Evolutionary conservation across 2,797 vertebrate species (phyloP).

Genomic region (Onychomys leucogaster): DNA sequence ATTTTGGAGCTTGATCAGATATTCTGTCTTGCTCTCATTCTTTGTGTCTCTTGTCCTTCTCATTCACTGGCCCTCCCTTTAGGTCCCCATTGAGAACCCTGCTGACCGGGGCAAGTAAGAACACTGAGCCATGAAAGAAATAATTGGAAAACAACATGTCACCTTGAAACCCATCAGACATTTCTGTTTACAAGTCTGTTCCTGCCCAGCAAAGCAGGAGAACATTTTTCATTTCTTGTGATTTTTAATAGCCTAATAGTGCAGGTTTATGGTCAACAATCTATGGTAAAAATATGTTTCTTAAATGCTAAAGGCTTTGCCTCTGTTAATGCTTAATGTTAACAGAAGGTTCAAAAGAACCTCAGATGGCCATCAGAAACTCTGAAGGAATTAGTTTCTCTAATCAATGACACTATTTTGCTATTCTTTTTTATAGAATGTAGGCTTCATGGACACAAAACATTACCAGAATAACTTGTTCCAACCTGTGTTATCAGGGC

Average conservation of each 20-base stretch:
- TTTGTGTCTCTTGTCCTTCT: too few relatives aligned
- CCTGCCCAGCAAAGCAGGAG: slow-evolving; percentile 20
- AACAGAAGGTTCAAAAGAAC: slow-evolving; percentile 65
- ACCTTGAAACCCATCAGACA: slow-evolving; percentile 70
- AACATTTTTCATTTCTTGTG: slow-evolving; percentile 48
- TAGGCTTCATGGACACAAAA: slow-evolving; percentile 38
- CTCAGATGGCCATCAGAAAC: slow-evolving; percentile 47
- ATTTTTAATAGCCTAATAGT: slow-evolving; percentile 54
- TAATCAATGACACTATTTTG: slow-evolving; percentile 60
- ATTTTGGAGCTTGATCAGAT: too few relatives aligned
- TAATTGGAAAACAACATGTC: slow-evolving; percentile 72
- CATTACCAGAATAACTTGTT: slow-evolving; percentile 61
- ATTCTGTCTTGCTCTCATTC: too few relatives aligned
- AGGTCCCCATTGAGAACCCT: too few relatives aligned
- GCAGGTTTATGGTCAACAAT: slow-evolving; percentile 57
- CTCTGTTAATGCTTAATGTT: slow-evolving; percentile 54
- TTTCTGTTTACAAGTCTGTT: slow-evolving; percentile 56
- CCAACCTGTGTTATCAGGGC: slow-evolving; percentile 50
- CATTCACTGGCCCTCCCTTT: too few relatives aligned
- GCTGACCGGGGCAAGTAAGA: too few relatives aligned
- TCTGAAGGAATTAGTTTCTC: slow-evolving; percentile 56
- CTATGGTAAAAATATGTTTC: slow-evolving; percentile 62
- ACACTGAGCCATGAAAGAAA: slow-evolving; percentile 1
- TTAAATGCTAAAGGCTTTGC: slow-evolving; percentile 27
- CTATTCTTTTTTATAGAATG: not conserved